phyloP scores from a whole-genome alignment of 2,113 vertebrate genomes.

The Panurus biarmicus region DNA sequence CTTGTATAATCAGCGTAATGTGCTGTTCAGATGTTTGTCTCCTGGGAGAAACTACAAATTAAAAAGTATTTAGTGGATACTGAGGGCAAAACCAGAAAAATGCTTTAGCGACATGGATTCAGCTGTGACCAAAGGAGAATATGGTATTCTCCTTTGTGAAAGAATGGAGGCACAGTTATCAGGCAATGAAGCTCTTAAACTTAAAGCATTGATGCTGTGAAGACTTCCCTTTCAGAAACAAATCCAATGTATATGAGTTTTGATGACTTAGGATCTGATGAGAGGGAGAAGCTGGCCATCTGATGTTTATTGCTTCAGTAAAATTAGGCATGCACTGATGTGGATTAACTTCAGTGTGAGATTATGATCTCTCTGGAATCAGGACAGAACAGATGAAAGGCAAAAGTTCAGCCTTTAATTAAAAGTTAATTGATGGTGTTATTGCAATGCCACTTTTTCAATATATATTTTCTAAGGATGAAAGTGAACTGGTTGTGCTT shows the following conservation, averaged over 20 bases:
- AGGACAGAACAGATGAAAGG: conserved; percentile 36
- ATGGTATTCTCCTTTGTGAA: not conserved
- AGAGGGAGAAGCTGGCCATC: not conserved
- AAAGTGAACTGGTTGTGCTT: conserved; percentile 16
- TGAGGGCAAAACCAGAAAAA: not conserved
- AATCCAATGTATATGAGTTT: not conserved
- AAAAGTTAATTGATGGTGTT: conserved; percentile 43
- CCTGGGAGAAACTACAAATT: not conserved
- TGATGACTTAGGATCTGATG: not conserved
- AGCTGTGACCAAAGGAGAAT: not conserved
- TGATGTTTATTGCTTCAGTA: conserved; percentile 25
- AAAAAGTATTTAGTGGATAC: not conserved
- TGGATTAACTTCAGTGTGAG: not conserved
- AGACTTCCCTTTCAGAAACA: not conserved
- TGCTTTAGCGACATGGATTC: not conserved
- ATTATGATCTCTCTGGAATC: conserved; percentile 20
- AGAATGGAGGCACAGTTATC: not conserved
- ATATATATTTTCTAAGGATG: not conserved
- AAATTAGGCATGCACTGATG: not conserved
- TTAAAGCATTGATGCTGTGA: not conserved
- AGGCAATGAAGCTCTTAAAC: not conserved
- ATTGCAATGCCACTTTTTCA: conserved; percentile 18
- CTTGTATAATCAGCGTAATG: not conserved
- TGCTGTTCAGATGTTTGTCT: not conserved
- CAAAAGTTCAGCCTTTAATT: conserved; percentile 48